Percentiles rank a stretch among this genome's conserved stretches.
These are phyloP conservation scores for Piezodorus guildinii DNA, from an alignment of 1,140 invertebrate species.

Conservation along the genomic window DNA sequence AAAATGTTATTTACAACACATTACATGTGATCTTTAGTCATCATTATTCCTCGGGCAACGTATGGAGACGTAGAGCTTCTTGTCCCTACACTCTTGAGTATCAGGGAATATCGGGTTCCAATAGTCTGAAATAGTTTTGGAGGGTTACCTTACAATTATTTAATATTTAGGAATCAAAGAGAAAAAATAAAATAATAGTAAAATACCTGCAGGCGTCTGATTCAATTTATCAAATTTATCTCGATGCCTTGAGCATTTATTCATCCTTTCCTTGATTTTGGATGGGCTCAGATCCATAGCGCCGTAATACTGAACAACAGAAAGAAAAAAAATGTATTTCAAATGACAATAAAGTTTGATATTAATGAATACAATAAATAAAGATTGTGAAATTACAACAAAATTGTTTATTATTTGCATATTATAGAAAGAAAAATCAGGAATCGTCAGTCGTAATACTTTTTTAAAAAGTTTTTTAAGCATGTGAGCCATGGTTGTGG, in stretches of 20 bases:
- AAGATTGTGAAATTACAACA: too few species aligned
- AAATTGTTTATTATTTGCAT: too few species aligned
- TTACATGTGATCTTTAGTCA: too few species aligned
- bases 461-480: too few species aligned
- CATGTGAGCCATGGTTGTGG: too few species aligned
- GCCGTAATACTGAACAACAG: background rate
- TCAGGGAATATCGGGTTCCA: conserved; percentile 5
- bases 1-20: too few species aligned
- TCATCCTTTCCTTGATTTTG: background rate
- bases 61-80: background rate
- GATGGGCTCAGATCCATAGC: background rate
- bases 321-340: background rate
- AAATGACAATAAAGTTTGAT: background rate
- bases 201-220: background rate
- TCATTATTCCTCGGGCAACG: background rate
- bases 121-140: too few species aligned
- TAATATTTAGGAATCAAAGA: background rate
- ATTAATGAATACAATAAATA: too few species aligned
- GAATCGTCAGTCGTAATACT: too few species aligned
- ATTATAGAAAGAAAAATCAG: too few species aligned
- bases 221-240: background rate
- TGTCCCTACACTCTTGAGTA: background rate
- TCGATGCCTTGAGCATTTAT: conserved; percentile 1
- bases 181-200: background rate
- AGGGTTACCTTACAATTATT: too few species aligned